Evolutionary conservation across 2,113 vertebrate species (phyloP).

Genomic region (Nesoenas mayeri): DNA sequence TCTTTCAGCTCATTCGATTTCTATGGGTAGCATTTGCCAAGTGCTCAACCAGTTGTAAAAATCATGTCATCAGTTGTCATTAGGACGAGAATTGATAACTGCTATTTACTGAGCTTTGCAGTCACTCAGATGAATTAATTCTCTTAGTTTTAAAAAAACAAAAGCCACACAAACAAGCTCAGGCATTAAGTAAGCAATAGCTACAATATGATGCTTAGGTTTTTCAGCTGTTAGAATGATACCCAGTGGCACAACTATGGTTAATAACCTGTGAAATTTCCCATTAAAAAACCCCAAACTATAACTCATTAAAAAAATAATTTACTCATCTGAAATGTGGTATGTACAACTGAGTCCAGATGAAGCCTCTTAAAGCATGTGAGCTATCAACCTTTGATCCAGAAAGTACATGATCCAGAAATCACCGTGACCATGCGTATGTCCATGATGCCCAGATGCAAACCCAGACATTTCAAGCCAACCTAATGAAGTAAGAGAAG

Average conservation of each 20-base stretch:
- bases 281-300: neutral
- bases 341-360: neutral
- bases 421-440: neutral
- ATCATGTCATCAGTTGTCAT: constrained; percentile 66
- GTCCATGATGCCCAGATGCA: neutral
- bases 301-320: neutral
- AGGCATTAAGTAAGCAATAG: neutral
- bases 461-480: neutral
- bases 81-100: constrained; percentile 57
- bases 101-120: constrained; percentile 16
- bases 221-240: constrained; percentile 23
- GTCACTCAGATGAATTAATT: constrained; percentile 22
- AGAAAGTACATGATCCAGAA: neutral
- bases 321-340: neutral
- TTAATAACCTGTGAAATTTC: constrained; percentile 10
- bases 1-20: constrained; percentile 56
- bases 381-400: neutral
- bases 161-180: neutral
- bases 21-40: constrained; percentile 53
- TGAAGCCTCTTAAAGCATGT: neutral
- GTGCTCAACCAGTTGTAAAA: constrained; percentile 61
- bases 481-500: neutral
- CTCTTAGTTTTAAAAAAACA: neutral
- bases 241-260: neutral
- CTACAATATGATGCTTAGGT: neutral